Percentiles rank a stretch among this genome's conserved stretches.
These are phyloP conservation scores for Microtus ochrogaster DNA, from an alignment of 2,113 vertebrate species.

Conservation along the genomic window DNA sequence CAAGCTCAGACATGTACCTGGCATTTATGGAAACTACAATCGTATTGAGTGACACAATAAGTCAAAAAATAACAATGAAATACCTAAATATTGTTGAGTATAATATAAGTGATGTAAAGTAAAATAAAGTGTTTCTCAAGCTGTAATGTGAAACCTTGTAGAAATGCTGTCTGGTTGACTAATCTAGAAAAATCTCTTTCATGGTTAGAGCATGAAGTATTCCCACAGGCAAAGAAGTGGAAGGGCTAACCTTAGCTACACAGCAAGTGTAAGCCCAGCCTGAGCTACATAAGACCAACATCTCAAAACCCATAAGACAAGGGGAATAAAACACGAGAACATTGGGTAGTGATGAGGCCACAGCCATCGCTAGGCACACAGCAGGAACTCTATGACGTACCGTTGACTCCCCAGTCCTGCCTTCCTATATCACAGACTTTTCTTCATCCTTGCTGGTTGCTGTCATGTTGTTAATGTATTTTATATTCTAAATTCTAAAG, in stretches of 20 bases:
- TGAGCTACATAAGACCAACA: not conserved
- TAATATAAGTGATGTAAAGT: not conserved
- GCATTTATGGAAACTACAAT: not conserved
- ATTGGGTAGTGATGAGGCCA: not conserved
- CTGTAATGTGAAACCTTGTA: not conserved
- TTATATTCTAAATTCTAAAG: not conserved
- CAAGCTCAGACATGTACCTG: constrained; percentile 11
- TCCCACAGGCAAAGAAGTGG: not conserved
- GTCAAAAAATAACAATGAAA: not conserved
- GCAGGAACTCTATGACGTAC: not conserved
- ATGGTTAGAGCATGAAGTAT: not conserved
- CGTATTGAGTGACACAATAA: not conserved
- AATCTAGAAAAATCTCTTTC: not conserved
- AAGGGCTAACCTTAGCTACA: not conserved
- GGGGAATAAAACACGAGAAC: not conserved
- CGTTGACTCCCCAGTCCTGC: not conserved
- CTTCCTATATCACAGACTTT: not conserved
- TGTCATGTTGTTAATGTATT: not conserved
- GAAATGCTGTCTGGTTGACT: not conserved
- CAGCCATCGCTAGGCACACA: not conserved
- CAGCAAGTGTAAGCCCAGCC: not conserved
- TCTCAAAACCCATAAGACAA: not conserved
- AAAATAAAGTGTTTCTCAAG: not conserved
- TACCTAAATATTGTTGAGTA: not conserved
- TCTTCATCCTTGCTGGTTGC: not conserved